Evolutionary conservation across 2,797 vertebrate species (phyloP).

Genomic region (Erithacus rubecula): DNA sequence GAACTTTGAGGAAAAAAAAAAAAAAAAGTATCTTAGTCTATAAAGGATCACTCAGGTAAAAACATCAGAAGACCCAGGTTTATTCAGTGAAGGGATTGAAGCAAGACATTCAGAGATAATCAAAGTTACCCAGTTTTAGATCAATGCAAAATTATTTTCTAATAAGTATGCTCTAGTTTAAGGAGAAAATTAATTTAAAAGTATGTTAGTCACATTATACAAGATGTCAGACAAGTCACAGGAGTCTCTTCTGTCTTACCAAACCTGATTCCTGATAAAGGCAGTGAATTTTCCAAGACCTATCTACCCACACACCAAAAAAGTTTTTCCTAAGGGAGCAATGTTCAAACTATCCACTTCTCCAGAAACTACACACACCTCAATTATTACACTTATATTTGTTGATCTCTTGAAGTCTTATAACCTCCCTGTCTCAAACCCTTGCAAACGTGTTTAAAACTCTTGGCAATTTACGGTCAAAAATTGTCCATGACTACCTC

Average conservation of each 20-base stretch:
- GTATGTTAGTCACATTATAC: not conserved
- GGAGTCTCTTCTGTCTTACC: not conserved
- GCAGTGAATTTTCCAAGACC: not conserved
- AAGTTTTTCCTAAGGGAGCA: not conserved
- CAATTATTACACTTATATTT: not conserved
- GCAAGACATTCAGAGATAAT: not conserved
- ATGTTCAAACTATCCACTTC: not conserved
- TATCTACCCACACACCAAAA: not conserved
- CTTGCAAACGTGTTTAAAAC: not conserved
- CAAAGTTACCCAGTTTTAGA: not conserved
- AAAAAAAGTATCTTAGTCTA: not conserved
- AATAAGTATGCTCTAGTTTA: not conserved
- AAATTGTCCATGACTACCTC: not conserved
- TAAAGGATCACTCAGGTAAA: not conserved
- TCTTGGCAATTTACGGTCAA: not conserved
- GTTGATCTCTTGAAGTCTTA: not conserved
- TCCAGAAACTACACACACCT: fast-evolving
- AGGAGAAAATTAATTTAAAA: not conserved
- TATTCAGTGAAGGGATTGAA: not conserved
- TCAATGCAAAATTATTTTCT: not conserved
- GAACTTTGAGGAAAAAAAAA: not conserved
- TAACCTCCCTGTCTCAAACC: not conserved
- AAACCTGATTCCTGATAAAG: not conserved
- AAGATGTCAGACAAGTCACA: not conserved
- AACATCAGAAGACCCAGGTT: not conserved